These are phyloP conservation scores for Siphamia tubifer DNA, from an alignment of 2,113 vertebrate genomes.

Conservation along the genomic window DNA sequence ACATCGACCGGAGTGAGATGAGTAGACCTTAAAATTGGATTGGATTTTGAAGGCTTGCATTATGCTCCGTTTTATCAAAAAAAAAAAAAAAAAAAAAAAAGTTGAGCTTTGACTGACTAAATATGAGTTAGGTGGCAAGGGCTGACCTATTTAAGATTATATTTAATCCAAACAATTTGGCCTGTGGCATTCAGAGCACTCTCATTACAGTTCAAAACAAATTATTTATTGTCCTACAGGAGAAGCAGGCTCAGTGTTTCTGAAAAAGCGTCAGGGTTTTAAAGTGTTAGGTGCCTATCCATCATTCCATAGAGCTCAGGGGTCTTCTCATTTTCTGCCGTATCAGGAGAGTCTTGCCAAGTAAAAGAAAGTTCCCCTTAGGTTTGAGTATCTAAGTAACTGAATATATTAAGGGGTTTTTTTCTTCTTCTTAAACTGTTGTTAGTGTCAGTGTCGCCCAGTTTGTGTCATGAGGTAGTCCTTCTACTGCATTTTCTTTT, in stretches of 20 bases:
- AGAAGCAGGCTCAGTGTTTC: conserved; percentile 10
- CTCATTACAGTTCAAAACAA: conserved; percentile 27
- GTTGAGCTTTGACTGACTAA: conserved; percentile 45
- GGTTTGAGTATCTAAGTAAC: not conserved
- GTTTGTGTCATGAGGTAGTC: too few species aligned
- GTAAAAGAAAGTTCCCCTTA: not conserved
- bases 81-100: too few species aligned
- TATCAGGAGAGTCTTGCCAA: not conserved
- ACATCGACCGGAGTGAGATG: conserved; percentile 54
- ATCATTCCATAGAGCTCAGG: conserved; percentile 19
- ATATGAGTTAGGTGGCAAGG: conserved; percentile 24
- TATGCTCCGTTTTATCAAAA: conserved; percentile 45
- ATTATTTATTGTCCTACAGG: conserved; percentile 30
- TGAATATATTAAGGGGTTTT: too few species aligned
- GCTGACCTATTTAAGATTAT: conserved; percentile 21
- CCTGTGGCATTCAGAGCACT: not conserved
- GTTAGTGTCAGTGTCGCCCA: too few species aligned
- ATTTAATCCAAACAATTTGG: conserved; percentile 35
- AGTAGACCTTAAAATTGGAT: conserved; percentile 30
- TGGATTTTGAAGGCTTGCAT: conserved; percentile 47
- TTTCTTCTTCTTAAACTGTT: not conserved
- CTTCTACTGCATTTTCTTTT: too few species aligned
- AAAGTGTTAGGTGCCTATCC: not conserved
- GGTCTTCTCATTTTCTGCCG: conserved; percentile 8
- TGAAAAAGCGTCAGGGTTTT: not conserved